Conservation (phyloP, 2,888 invertebrate species). For the Embidobia sp. region DNA sequence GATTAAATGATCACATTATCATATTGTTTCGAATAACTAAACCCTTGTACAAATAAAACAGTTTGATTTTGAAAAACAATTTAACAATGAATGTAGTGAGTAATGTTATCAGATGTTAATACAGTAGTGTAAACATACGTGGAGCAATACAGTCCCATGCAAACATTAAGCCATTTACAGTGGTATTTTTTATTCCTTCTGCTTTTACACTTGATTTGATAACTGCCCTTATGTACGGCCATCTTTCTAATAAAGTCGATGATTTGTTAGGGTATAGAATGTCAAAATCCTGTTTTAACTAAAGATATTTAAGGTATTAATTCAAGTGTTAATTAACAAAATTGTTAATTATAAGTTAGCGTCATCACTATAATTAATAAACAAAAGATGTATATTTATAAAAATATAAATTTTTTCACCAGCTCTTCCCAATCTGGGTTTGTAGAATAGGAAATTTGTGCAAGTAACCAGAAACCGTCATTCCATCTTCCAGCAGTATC, state of each 20-base stretch:
- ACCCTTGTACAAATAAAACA: no score
- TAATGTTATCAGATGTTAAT: no score
- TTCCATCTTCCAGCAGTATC: neutral
- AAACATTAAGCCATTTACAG: constrained; percentile 4
- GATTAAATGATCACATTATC: no score
- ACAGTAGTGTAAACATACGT: neutral
- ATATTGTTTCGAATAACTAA: no score
- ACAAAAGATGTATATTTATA: no score
- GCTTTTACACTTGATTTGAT: neutral
- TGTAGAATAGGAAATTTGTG: constrained; percentile 6
- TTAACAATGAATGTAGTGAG: no score
- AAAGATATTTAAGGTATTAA: no score
- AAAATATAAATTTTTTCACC: constrained; percentile 6
- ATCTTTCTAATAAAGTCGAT: neutral
- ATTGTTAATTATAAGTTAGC: no score
- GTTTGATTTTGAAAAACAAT: no score
- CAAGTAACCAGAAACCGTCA: neutral
- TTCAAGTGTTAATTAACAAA: no score
- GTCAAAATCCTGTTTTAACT: constrained; percentile 2
- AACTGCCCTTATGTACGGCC: neutral
- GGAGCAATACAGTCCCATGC: constrained; percentile 1
- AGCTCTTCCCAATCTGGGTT: constrained; percentile 1
- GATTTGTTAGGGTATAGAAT: neutral
- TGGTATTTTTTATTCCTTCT: neutral
- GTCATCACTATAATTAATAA: no score